Base-by-base conservation (phyloP, 2,797 vertebrate species). In the Sphenodon punctatus region DNA sequence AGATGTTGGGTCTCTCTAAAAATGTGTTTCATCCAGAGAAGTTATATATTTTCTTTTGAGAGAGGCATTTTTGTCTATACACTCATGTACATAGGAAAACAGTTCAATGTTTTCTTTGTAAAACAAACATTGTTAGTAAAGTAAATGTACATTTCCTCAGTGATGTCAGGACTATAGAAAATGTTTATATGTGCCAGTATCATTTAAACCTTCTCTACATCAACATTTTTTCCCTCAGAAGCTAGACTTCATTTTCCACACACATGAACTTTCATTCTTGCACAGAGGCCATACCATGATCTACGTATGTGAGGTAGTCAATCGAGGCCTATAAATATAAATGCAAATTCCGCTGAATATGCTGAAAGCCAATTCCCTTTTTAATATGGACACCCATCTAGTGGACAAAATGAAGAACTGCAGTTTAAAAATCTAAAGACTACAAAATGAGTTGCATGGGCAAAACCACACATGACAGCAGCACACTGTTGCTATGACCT, bases 351-450 rank as follows among this genome's bases (percentile, higher is more conserved):
- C 41, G 20, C 58, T 27, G 17, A 19, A 34, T 32, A 0, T 1
- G 0, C 36, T 74, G 59, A 38, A 8, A 27, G 65, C 20, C 23
- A 15, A 14, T 48, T 75, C 16, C 30, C 3, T 7, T 87, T 77
- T 80, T 77, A 19, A 30, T 82, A 84, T 85, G 76, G 70, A 88
- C 65, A 68, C 27, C 94, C 93, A 93, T 89, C 95, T 94, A 92
- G 91, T 89, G 95, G 91, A 64, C n/a, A 78, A 17, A 22, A 1
- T 7, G 0, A 7, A 68, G 46, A 61, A 88, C 30, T 58, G 71
- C 89, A 86, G 42, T 39, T 68, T 17, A 43, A 58, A 60, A 41
- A 63, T 81, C 12, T 12, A 39, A 3, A 58, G 3, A 6, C 12
- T 53, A 17, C 16, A 15, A 56, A 56, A 34, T 10, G 4, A 0